phyloP scores from a whole-genome alignment of 2,113 vertebrate species.

The Mustelus asterias region DNA sequence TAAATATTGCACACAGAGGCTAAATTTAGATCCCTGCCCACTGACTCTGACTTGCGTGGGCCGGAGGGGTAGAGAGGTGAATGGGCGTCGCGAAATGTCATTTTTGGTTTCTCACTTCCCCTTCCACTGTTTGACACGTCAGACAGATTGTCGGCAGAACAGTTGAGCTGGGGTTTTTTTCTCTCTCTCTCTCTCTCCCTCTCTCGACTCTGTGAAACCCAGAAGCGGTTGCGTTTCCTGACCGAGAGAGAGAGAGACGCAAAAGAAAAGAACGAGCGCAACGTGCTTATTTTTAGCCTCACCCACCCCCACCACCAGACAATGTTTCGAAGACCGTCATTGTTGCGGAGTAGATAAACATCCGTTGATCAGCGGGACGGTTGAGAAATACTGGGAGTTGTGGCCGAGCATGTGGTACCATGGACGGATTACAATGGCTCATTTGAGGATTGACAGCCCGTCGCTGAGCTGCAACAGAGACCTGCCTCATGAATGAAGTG shows the following conservation, averaged over 20 bases:
- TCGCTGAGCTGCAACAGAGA: not conserved
- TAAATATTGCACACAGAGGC: not conserved
- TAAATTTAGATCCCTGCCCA: slow-evolving; percentile 19
- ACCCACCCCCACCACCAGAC: not conserved
- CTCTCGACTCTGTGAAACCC: not conserved
- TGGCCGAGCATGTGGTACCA: not conserved
- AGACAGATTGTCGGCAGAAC: not conserved
- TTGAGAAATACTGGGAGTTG: not conserved
- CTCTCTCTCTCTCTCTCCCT: not conserved
- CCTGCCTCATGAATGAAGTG: not conserved
- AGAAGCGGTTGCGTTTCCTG: not conserved
- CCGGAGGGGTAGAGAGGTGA: slow-evolving; percentile 3
- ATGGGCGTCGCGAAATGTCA: slow-evolving; percentile 1
- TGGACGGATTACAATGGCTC: slow-evolving; percentile 14
- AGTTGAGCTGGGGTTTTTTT: not conserved
- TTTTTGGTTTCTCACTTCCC: slow-evolving; percentile 27
- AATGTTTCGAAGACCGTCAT: not conserved
- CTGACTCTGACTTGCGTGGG: slow-evolving; percentile 22
- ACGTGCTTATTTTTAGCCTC: not conserved
- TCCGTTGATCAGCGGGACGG: not conserved
- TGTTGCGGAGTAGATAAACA: not conserved
- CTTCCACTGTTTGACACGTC: not conserved
- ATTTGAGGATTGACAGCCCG: not conserved
- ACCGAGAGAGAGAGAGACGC: not conserved
- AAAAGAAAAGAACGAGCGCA: not conserved